Conservation (phyloP, 2,888 invertebrate species). For the Ichneumoninae sp. region DNA sequence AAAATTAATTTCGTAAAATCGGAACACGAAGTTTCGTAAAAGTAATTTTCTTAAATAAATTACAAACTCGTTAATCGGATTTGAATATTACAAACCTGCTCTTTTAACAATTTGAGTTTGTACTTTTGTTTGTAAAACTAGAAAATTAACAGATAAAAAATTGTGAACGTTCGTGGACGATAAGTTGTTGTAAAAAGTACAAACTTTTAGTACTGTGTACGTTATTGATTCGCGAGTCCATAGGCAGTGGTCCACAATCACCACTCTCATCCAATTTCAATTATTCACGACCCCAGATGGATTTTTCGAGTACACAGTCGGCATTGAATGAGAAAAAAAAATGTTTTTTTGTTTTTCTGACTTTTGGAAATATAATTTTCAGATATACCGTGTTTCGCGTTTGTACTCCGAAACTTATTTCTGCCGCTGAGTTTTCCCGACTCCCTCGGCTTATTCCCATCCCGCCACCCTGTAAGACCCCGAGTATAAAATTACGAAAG, state of each 20-base stretch:
- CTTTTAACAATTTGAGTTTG: too few relatives aligned
- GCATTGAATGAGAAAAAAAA: neutral
- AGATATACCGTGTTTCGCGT: neutral
- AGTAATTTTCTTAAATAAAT: too few relatives aligned
- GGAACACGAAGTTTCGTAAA: too few relatives aligned
- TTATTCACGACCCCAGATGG: neutral
- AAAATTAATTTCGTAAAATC: too few relatives aligned
- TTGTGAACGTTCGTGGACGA: too few relatives aligned
- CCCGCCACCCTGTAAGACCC: conserved; percentile 30
- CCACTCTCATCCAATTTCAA: neutral
- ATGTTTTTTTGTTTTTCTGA: neutral
- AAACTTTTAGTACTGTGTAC: too few relatives aligned
- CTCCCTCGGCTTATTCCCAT: conserved; percentile 48
- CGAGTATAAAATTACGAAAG: conserved; percentile 64
- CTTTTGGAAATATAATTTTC: neutral
- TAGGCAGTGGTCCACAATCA: neutral
- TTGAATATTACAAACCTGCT: too few relatives aligned
- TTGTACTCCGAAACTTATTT: conserved; percentile 28
- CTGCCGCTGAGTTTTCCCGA: conserved; percentile 30
- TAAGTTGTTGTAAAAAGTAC: too few relatives aligned
- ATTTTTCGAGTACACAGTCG: neutral
- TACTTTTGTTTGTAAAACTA: too few relatives aligned
- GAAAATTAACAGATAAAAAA: too few relatives aligned
- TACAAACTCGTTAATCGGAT: too few relatives aligned
- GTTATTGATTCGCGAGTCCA: neutral